phyloP scores from a whole-genome alignment of 2,888 invertebrate genomes.

The Elegia similella region DNA sequence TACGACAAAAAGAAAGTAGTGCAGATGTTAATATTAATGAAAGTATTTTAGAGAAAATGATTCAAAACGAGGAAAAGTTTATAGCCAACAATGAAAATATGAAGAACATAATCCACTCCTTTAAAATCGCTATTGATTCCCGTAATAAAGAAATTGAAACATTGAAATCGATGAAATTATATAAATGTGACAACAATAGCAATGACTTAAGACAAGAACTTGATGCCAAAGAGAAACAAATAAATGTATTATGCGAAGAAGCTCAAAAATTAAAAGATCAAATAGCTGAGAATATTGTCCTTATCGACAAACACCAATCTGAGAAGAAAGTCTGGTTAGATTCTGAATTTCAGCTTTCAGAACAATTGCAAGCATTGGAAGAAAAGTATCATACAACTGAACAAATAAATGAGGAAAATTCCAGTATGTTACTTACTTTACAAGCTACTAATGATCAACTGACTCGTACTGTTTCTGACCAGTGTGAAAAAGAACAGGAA shows the following conservation, averaged over 20 bases:
- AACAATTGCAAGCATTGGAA: constrained; percentile 35
- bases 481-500: constrained; percentile 28
- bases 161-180: constrained; percentile 39
- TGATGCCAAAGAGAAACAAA: constrained; percentile 39
- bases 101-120: constrained; percentile 57
- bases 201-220: constrained; percentile 35
- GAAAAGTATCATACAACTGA: constrained; percentile 33
- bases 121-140: constrained; percentile 48
- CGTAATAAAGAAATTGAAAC: constrained; percentile 53
- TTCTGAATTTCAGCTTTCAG: constrained; percentile 37
- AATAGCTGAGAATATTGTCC: constrained; percentile 21
- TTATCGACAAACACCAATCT: constrained; percentile 27
- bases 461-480: constrained; percentile 27
- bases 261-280: constrained; percentile 22
- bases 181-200: constrained; percentile 22
- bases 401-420: constrained; percentile 33
- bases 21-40: constrained; percentile 41
- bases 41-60: constrained; percentile 49
- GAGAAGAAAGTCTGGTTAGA: constrained; percentile 22
- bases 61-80: constrained; percentile 59
- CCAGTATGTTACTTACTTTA: neutral
- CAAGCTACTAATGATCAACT: constrained; percentile 32
- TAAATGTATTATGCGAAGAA: constrained; percentile 32
- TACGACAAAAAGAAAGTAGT: constrained; percentile 43
- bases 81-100: constrained; percentile 69